These are phyloP conservation scores for Microtus montanus DNA, from an alignment of 2,113 vertebrate species.

Conservation along the genomic window DNA sequence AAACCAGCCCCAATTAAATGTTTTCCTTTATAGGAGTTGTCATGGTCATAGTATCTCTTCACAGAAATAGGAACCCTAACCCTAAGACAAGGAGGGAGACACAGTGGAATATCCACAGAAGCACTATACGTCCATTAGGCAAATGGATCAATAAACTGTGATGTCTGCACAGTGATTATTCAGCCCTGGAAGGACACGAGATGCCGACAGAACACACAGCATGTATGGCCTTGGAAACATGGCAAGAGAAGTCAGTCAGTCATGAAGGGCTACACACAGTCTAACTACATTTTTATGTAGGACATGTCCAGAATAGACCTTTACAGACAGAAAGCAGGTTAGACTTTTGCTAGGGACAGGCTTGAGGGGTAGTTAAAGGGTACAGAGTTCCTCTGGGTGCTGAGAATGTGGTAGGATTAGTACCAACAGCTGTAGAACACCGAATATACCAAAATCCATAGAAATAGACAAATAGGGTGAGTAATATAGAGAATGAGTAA, in stretches of 20 bases:
- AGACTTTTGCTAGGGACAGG: neutral
- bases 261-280: neutral
- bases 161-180: neutral
- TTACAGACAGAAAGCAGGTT: neutral
- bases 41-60: neutral
- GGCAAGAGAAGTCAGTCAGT: neutral
- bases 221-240: neutral
- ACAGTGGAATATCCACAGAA: neutral
- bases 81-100: neutral
- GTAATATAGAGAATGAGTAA: neutral
- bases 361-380: neutral
- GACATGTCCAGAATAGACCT: neutral
- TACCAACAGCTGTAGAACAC: neutral
- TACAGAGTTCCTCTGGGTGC: neutral
- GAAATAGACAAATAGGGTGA: neutral
- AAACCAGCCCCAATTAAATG: neutral
- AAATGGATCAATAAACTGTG: neutral
- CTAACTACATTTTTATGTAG: neutral
- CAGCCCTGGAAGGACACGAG: neutral
- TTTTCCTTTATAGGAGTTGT: neutral
- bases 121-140: neutral
- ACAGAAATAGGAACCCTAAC: neutral
- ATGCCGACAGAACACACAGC: neutral
- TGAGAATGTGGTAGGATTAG: neutral
- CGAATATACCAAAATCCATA: neutral